Percentiles rank a stretch among this genome's conserved stretches.
Conservation (phyloP, 2,888 invertebrate species). For the Cephus pygmeus region DNA sequence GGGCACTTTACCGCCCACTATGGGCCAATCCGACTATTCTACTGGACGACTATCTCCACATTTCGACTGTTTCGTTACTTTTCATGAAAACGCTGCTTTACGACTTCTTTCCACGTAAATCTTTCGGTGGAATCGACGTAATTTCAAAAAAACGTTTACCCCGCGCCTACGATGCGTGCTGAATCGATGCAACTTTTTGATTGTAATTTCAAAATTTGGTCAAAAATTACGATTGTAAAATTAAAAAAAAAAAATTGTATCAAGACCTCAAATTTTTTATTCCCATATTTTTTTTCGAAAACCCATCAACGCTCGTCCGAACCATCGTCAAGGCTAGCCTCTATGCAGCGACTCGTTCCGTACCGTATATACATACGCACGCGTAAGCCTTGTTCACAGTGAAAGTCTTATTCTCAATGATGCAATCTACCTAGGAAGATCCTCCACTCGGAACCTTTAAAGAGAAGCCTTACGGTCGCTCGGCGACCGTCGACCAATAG, state of each 20-base stretch:
- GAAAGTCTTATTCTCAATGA: slow-evolving; percentile 50
- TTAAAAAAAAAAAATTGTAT: neutral
- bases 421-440: slow-evolving; percentile 40
- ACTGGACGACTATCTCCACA: neutral
- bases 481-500: neutral
- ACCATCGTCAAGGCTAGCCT: neutral
- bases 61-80: neutral
- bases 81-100: neutral
- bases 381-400: slow-evolving; percentile 30
- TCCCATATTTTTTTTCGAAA: neutral
- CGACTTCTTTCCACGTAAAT: neutral
- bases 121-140: neutral
- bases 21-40: neutral
- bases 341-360: neutral
- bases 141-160: neutral
- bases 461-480: slow-evolving; percentile 6
- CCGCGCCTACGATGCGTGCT: too few relatives aligned
- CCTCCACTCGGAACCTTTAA: slow-evolving; percentile 48
- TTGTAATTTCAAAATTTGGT: accelerated
- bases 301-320: neutral
- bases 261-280: neutral
- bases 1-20: neutral
- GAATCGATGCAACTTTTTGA: neutral
- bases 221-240: neutral
- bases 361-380: neutral